phyloP scores from a whole-genome alignment of 2,113 vertebrate genomes.

The Phaetusa simplex region DNA sequence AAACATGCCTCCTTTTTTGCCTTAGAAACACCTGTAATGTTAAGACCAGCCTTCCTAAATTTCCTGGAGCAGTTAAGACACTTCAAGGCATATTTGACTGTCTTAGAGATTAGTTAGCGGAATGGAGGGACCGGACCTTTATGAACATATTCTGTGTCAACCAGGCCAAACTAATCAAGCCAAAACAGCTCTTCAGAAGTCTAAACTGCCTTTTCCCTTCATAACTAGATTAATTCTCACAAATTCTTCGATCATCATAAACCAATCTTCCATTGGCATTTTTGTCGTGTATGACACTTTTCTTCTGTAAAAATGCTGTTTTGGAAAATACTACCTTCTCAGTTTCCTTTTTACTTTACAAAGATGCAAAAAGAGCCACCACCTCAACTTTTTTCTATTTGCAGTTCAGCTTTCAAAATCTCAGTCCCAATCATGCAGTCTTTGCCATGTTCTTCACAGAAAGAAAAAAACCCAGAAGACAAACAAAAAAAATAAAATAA shows the following conservation, averaged over 20 bases:
- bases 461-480: neutral
- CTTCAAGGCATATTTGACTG: neutral
- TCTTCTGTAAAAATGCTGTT: neutral
- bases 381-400: neutral
- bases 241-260: neutral
- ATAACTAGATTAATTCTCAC: neutral
- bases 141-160: neutral
- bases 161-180: neutral
- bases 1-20: neutral
- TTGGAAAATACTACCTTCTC: neutral
- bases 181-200: neutral
- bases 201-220: neutral
- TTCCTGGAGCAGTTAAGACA: neutral
- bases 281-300: neutral
- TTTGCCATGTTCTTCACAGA: neutral
- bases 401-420: neutral
- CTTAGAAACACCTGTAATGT: neutral
- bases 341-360: neutral
- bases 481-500: neutral
- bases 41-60: neutral
- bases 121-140: neutral
- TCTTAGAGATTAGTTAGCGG: neutral
- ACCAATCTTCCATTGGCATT: neutral
- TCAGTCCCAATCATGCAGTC: neutral
- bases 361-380: neutral